Percentiles rank a stretch among this genome's conserved stretches.
Conservation (phyloP, 1,140 invertebrate species). For the Heliconius congener region DNA sequence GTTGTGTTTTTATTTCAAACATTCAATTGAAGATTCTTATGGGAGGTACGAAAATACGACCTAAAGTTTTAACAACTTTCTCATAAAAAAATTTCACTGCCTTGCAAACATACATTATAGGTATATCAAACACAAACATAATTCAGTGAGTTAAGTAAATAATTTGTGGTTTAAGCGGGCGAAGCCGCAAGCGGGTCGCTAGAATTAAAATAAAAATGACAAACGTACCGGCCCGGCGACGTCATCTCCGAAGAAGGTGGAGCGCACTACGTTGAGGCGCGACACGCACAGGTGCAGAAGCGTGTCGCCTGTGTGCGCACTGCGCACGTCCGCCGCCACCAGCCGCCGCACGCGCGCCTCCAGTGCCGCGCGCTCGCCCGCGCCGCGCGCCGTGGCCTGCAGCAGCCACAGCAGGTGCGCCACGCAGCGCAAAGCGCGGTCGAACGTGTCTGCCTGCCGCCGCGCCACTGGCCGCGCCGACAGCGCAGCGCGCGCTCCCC, state of each 20-base stretch:
- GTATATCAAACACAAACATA: too few species aligned
- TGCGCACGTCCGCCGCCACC: slow-evolving; percentile 83
- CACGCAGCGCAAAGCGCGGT: slow-evolving; percentile 89
- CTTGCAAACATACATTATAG: too few species aligned
- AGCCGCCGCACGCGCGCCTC: slow-evolving; percentile 64
- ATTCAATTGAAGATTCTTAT: too few species aligned
- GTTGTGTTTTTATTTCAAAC: too few species aligned
- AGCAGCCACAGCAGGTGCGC: slow-evolving; percentile 90
- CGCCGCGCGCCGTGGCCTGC: slow-evolving; percentile 37
- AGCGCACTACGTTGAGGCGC: slow-evolving; percentile 89
- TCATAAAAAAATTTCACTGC: too few species aligned
- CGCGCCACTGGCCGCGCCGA: slow-evolving; percentile 87
- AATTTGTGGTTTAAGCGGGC: too few species aligned
- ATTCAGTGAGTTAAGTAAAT: too few species aligned
- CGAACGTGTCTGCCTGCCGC: slow-evolving; percentile 91
- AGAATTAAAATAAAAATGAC: too few species aligned
- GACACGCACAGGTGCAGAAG: slow-evolving; percentile 91
- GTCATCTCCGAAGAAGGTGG: slow-evolving; percentile 89
- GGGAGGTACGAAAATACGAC: too few species aligned
- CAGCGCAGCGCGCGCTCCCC: slow-evolving; percentile 79
- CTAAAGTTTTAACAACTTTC: too few species aligned
- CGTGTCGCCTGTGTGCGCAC: slow-evolving; percentile 88
- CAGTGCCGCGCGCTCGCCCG: not conserved
- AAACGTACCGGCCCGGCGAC: slow-evolving; percentile 79
- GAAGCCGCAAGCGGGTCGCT: too few species aligned